Evolutionary conservation across 2,797 vertebrate species (phyloP).

Genomic region (Diplodus sargus): DNA sequence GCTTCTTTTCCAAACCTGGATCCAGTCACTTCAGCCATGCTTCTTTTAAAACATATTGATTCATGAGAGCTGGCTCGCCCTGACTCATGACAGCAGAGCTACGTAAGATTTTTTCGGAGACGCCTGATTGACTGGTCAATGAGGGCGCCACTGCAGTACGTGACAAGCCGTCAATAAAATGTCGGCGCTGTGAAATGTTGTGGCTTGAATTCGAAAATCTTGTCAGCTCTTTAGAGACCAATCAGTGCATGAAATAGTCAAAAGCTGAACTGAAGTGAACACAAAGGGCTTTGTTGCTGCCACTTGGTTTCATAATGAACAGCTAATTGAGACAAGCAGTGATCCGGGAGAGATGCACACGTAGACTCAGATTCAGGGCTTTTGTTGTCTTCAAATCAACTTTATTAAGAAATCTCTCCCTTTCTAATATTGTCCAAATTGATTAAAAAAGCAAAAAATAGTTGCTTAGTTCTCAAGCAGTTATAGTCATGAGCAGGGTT

Average conservation of each 20-base stretch:
- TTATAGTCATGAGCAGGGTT: no score
- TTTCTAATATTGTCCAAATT: background rate
- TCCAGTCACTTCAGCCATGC: background rate
- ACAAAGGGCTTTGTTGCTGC: background rate
- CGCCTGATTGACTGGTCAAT: background rate
- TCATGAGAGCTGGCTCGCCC: no score
- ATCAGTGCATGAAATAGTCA: slow-evolving; percentile 5
- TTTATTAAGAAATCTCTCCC: background rate
- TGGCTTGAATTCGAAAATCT: background rate
- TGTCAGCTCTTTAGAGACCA: background rate
- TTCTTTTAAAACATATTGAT: no score
- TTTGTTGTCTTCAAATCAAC: background rate
- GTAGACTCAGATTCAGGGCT: no score
- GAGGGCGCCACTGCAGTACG: background rate
- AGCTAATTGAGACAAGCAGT: background rate
- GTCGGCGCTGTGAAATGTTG: background rate
- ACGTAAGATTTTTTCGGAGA: background rate
- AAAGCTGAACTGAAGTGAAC: background rate
- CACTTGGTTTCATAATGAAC: background rate
- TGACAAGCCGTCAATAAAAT: background rate
- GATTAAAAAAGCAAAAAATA: slow-evolving; percentile 14
- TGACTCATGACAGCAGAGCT: background rate
- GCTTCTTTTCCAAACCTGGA: slow-evolving; percentile 13
- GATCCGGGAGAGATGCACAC: background rate
- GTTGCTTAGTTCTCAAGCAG: background rate